Evolutionary conservation across 2,113 vertebrate genomes (phyloP).

Genomic region (Nothocercus julius): DNA sequence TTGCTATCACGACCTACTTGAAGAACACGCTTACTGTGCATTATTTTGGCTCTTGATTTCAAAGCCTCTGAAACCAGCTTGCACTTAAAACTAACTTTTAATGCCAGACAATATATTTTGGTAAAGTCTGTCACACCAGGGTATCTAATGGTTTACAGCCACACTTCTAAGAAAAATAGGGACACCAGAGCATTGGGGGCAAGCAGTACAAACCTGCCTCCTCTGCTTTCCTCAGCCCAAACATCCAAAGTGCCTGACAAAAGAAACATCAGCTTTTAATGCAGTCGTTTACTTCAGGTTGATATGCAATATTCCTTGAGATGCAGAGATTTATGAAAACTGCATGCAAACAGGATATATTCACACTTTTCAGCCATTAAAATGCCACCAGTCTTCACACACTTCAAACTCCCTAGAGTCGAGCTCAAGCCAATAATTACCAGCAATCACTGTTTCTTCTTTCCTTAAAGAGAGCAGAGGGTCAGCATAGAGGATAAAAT

Average conservation of each 20-base stretch:
- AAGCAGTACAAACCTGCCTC: neutral
- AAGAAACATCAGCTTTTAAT: slow-evolving; percentile 8
- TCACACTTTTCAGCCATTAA: slow-evolving; percentile 35
- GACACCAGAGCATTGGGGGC: neutral
- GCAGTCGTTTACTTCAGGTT: neutral
- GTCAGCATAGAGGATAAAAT: slow-evolving; percentile 51
- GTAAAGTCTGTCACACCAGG: neutral
- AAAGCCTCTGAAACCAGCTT: slow-evolving; percentile 20
- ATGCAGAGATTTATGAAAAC: neutral
- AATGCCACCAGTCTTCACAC: neutral
- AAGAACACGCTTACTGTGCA: neutral
- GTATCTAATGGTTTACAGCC: neutral
- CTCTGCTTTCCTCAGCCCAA: slow-evolving; percentile 27
- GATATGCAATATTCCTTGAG: neutral
- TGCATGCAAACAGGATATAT: neutral
- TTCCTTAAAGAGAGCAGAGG: slow-evolving; percentile 41
- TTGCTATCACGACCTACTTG: neutral
- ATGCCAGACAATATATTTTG: neutral
- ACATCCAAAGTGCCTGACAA: slow-evolving; percentile 17
- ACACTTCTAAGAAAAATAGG: neutral
- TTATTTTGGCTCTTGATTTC: neutral
- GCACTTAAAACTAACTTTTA: slow-evolving; percentile 4
- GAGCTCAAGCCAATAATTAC: slow-evolving; percentile 43
- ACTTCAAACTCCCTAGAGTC: slow-evolving; percentile 29
- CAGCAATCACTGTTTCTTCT: slow-evolving; percentile 31